These are phyloP conservation scores for Osmerus eperlanus DNA, from an alignment of 2,113 vertebrate species.

Conservation along the genomic window DNA sequence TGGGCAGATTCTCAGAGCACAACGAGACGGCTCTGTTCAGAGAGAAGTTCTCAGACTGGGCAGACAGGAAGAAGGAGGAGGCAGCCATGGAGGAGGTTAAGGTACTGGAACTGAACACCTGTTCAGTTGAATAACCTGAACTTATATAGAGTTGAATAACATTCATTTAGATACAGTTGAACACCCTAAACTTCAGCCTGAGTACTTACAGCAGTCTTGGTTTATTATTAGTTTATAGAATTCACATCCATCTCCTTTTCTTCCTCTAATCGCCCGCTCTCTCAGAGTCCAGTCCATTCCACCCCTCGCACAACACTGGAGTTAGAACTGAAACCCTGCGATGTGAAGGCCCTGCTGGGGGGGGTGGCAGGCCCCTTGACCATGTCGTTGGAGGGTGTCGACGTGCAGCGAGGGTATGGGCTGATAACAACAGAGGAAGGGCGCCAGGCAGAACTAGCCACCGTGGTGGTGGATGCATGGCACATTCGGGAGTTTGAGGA, in stretches of 20 bases:
- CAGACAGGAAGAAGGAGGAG: constrained; percentile 71
- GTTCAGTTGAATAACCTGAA: too few relatives aligned
- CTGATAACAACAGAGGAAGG: constrained; percentile 67
- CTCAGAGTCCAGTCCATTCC: constrained; percentile 60
- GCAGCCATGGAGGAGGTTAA: constrained; percentile 62
- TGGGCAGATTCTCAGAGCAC: constrained; percentile 77
- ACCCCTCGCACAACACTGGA: constrained; percentile 42
- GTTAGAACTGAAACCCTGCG: constrained; percentile 67
- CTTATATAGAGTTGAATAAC: too few relatives aligned
- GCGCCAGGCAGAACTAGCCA: constrained; percentile 69
- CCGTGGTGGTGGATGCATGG: constrained; percentile 69
- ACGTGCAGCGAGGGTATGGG: constrained; percentile 74
- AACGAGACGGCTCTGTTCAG: constrained; percentile 78
- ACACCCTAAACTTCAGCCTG: too few relatives aligned
- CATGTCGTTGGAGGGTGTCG: constrained; percentile 70
- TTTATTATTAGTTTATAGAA: too few relatives aligned
- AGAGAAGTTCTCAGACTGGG: constrained; percentile 82
- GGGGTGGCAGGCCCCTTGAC: constrained; percentile 40
- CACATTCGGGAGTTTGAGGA: constrained; percentile 76
- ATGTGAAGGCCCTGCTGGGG: constrained; percentile 64
- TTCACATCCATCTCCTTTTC: neutral
- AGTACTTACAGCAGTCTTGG: too few relatives aligned
- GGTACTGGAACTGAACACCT: constrained; percentile 39
- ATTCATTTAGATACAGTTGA: too few relatives aligned
- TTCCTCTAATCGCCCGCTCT: neutral